phyloP scores from a whole-genome alignment of 37 sponge, comb jelly and placozoan genomes.

The Cladorhizidae sp. region DNA sequence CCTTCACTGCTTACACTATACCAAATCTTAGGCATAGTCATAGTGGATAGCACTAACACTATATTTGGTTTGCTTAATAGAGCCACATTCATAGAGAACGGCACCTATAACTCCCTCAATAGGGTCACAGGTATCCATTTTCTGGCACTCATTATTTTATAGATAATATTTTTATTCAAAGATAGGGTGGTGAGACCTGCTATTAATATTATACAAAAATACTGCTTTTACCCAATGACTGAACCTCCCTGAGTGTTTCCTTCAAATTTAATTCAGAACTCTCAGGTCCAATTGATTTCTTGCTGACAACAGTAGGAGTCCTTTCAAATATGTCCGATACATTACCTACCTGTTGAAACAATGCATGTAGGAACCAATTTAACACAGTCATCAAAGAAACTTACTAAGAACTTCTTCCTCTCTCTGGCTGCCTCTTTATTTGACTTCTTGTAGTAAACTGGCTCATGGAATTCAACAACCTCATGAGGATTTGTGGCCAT shows the following conservation, averaged over 20 bases:
- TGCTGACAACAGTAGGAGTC: neutral
- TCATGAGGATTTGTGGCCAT: no score
- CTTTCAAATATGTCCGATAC: conserved; percentile 50
- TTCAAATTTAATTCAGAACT: conserved; percentile 35
- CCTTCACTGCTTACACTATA: no score
- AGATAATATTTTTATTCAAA: neutral
- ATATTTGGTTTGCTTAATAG: neutral
- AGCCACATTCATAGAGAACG: neutral
- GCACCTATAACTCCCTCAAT: no score
- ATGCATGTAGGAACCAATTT: neutral
- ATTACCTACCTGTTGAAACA: conserved; percentile 31
- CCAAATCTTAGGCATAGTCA: no score
- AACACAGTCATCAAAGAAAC: neutral
- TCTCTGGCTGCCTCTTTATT: conserved; percentile 29
- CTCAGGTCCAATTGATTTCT: neutral
- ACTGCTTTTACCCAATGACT: conserved; percentile 47
- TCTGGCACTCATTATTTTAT: no score
- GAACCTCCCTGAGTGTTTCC: conserved; percentile 46
- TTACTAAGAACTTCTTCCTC: conserved; percentile 39
- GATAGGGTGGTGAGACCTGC: neutral
- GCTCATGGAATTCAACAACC: conserved; percentile 57
- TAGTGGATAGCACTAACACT: no score
- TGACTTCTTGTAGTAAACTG: neutral
- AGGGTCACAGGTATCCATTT: no score
- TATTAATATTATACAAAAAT: no score